phyloP scores from a whole-genome alignment of 2,113 vertebrate species.

The Gallinago media region DNA sequence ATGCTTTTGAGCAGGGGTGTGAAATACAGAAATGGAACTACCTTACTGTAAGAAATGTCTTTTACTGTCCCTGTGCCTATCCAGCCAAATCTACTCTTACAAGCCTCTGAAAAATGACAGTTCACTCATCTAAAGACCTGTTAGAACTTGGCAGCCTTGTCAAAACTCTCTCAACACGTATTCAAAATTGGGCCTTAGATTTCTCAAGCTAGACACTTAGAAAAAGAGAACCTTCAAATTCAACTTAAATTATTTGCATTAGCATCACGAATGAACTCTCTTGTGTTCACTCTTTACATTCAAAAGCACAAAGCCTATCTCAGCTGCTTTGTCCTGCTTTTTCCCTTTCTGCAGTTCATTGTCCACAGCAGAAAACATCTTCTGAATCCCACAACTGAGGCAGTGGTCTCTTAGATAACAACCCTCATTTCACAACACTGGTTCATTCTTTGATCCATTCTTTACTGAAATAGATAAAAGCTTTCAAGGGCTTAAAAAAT shows the following conservation, averaged over 20 bases:
- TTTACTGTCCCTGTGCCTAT: background rate
- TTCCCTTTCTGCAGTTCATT: background rate
- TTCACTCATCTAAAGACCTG: background rate
- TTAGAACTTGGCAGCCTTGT: background rate
- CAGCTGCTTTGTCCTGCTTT: background rate
- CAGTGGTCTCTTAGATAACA: background rate
- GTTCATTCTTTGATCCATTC: background rate
- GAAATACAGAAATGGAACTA: background rate
- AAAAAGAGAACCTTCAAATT: background rate
- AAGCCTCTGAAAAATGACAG: background rate
- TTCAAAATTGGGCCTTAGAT: background rate
- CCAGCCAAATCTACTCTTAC: background rate
- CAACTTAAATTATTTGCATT: background rate
- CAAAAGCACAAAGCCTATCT: background rate
- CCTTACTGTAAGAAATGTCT: background rate
- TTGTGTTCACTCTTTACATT: background rate
- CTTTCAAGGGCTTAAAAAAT: background rate
- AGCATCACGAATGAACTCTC: background rate
- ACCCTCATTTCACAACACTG: background rate
- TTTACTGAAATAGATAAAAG: background rate
- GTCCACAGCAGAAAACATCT: background rate
- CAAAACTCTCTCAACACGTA: background rate
- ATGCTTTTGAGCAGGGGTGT: background rate
- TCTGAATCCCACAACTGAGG: background rate
- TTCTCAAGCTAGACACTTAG: background rate